Conservation (phyloP, 1,140 invertebrate genomes). For the Drosophila parabipectinata region DNA sequence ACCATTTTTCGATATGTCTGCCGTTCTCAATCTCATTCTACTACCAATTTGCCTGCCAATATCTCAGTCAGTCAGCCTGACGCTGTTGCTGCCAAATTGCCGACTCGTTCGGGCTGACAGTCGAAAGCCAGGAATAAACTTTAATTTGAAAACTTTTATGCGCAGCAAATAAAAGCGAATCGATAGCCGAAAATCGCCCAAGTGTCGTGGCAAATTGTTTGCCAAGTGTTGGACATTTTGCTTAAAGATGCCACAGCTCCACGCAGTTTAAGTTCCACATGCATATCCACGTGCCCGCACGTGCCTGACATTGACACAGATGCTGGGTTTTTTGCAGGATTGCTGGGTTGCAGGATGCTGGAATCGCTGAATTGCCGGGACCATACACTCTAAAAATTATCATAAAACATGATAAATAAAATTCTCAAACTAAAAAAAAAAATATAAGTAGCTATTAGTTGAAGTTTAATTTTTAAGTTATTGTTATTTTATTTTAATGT, state of each 20-base stretch:
- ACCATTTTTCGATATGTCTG: slow-evolving; percentile 30
- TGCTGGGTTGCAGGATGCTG: slow-evolving; percentile 33
- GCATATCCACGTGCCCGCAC: slow-evolving; percentile 62
- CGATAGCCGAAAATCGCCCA: slow-evolving; percentile 55
- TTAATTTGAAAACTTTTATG: slow-evolving; percentile 77
- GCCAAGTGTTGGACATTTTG: slow-evolving; percentile 71
- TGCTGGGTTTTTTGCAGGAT: slow-evolving; percentile 45
- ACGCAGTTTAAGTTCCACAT: slow-evolving; percentile 49
- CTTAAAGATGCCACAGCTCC: slow-evolving; percentile 59
- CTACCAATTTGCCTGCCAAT: slow-evolving; percentile 12
- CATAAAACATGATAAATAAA: no score
- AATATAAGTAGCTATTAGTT: background rate
- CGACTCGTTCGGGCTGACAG: slow-evolving; percentile 51
- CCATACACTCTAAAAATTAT: slow-evolving; percentile 1
- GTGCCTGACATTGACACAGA: slow-evolving; percentile 79
- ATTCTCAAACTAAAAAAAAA: no score
- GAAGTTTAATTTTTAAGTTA: background rate
- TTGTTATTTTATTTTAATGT: background rate
- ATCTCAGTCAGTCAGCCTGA: slow-evolving; percentile 11
- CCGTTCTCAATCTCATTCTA: background rate
- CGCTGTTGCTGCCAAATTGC: slow-evolving; percentile 44
- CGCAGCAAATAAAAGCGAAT: slow-evolving; percentile 56
- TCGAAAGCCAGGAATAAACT: slow-evolving; percentile 60
- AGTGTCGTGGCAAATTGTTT: slow-evolving; percentile 67
- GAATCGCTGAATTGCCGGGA: slow-evolving; percentile 3